Conservation (phyloP, 2,797 vertebrate species). For the Microchirus variegatus region DNA sequence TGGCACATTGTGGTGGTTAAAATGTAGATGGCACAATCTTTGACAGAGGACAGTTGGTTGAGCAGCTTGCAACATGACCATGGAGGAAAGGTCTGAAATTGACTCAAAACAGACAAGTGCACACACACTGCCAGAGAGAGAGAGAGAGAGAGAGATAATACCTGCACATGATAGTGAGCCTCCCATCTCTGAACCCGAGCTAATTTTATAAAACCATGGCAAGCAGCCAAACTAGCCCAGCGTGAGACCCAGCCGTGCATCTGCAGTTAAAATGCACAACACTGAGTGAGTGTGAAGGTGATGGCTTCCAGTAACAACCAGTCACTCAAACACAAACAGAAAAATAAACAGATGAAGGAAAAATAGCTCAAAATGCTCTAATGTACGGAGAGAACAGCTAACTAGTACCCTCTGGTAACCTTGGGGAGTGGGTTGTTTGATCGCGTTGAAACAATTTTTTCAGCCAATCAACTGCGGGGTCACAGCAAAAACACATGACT, state of each 20-base stretch:
- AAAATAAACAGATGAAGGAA: slow-evolving; percentile 56
- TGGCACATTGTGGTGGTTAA: slow-evolving; percentile 36
- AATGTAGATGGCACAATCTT: slow-evolving; percentile 51
- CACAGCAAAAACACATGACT: too few species aligned
- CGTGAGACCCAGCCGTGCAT: slow-evolving; percentile 45
- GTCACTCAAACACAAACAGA: slow-evolving; percentile 62
- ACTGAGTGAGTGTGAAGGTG: slow-evolving; percentile 48
- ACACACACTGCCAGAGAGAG: slow-evolving; percentile 6
- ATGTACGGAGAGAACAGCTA: background rate
- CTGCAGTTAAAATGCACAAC: slow-evolving; percentile 28
- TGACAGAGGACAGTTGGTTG: slow-evolving; percentile 49
- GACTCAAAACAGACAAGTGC: slow-evolving; percentile 27
- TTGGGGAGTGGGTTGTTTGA: too few species aligned
- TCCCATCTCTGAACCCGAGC: slow-evolving; percentile 23
- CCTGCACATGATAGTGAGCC: slow-evolving; percentile 19
- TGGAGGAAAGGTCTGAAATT: slow-evolving; percentile 57
- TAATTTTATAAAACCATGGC: slow-evolving; percentile 52
- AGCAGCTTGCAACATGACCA: slow-evolving; percentile 63
- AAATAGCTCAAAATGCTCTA: slow-evolving; percentile 42
- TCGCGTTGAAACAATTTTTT: too few species aligned
- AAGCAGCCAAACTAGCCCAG: slow-evolving; percentile 43
- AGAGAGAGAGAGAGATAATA: slow-evolving; percentile 10
- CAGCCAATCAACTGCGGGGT: too few species aligned
- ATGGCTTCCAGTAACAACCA: slow-evolving; percentile 60
- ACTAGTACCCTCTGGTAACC: too few species aligned